Conservation (phyloP, 2,888 invertebrate species). For the Crioceris asparagi region DNA sequence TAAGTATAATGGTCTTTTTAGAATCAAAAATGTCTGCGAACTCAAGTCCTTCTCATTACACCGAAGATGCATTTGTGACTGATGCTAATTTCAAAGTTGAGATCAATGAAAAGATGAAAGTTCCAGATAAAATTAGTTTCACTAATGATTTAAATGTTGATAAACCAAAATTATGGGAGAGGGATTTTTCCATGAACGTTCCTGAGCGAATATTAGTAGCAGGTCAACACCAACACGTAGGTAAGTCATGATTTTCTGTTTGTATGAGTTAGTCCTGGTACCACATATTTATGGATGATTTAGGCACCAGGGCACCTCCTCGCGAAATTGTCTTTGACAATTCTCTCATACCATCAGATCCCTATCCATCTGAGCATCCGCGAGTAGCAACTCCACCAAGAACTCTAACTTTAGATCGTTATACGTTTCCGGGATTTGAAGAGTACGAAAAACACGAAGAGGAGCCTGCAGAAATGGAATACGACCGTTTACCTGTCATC, state of each 20-base stretch:
- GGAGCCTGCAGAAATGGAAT: constrained; percentile 23
- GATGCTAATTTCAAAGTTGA: constrained; percentile 61
- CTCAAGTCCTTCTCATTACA: constrained; percentile 51
- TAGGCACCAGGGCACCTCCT: constrained; percentile 76
- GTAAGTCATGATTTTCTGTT: too few species aligned
- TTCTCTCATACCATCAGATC: constrained; percentile 59
- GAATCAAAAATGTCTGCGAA: constrained; percentile 45
- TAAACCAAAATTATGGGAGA: constrained; percentile 50
- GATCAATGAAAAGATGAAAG: constrained; percentile 72
- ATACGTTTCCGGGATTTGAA: constrained; percentile 62
- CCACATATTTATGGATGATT: too few species aligned
- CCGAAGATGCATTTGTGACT: constrained; percentile 50
- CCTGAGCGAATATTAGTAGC: constrained; percentile 86
- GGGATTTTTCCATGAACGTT: constrained; percentile 82
- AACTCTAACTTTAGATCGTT: constrained; percentile 75
- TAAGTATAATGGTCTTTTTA: too few species aligned
- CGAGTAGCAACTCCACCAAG: constrained; percentile 84
- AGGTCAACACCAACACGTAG: constrained; percentile 63
- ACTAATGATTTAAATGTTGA: constrained; percentile 56
- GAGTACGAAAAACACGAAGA: constrained; percentile 42
- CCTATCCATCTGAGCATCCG: constrained; percentile 52
- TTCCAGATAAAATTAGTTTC: constrained; percentile 68
- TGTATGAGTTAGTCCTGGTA: too few species aligned
- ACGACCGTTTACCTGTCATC: constrained; percentile 25
- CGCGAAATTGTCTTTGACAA: constrained; percentile 79